Conservation (phyloP, 2,113 vertebrate genomes). For the Zosterops japonicus region DNA sequence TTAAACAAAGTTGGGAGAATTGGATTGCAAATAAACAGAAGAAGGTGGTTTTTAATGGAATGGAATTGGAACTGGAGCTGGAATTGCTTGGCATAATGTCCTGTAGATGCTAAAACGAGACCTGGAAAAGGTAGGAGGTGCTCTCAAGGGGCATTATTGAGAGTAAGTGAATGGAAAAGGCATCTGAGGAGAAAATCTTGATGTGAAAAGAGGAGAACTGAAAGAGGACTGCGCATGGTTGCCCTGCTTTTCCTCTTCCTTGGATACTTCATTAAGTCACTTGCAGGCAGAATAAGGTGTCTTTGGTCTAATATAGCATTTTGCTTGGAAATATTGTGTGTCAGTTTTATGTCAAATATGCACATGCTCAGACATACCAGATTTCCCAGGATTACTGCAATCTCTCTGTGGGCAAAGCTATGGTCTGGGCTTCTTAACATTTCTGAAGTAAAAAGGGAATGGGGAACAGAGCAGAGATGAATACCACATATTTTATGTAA, state of each 20-base stretch:
- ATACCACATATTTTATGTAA: not conserved
- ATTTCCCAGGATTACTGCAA: not conserved
- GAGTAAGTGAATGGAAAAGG: not conserved
- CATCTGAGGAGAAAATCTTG: not conserved
- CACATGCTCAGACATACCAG: not conserved
- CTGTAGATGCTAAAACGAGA: not conserved
- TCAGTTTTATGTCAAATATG: not conserved
- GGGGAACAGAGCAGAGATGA: not conserved
- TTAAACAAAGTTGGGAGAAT: not conserved
- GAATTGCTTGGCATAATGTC: not conserved
- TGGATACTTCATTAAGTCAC: not conserved
- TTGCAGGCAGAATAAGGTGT: not conserved
- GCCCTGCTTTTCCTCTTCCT: not conserved
- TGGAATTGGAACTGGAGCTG: not conserved
- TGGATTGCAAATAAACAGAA: not conserved
- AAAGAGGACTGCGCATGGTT: not conserved
- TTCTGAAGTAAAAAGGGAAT: not conserved
- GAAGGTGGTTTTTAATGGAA: not conserved
- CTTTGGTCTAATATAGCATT: not conserved
- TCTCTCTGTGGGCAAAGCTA: not conserved
- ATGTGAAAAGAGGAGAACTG: not conserved
- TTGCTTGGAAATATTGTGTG: not conserved
- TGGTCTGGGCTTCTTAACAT: not conserved
- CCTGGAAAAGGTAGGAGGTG: rapidly evolving
- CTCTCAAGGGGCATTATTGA: not conserved